Conservation (phyloP, 2,888 invertebrate species). For the Callinectes sapidus region DNA sequence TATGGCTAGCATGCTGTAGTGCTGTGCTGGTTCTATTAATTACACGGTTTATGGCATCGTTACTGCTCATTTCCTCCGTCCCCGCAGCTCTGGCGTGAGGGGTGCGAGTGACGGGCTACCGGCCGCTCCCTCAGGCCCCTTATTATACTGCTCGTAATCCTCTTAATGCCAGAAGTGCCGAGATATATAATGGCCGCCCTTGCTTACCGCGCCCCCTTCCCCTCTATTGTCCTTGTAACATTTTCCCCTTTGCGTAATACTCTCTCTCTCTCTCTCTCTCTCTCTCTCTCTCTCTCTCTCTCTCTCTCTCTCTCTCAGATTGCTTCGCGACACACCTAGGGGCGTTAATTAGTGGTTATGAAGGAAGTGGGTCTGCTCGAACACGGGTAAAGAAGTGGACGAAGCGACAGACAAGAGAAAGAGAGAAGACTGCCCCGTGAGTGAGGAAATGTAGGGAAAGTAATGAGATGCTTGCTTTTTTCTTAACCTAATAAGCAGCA, state of each 20-base stretch:
- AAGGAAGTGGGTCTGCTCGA: neutral
- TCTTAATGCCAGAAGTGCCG: neutral
- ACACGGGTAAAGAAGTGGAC: neutral
- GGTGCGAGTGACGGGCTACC: neutral
- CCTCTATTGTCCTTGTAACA: neutral
- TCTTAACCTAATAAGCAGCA: no score
- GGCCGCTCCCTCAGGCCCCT: neutral
- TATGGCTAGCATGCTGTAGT: neutral
- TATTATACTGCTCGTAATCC: neutral
- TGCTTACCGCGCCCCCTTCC: neutral
- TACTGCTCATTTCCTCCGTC: slow-evolving; percentile 1
- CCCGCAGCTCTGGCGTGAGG: neutral
- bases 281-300: slow-evolving; percentile 32
- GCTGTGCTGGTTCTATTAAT: neutral
- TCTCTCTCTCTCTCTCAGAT: slow-evolving; percentile 21
- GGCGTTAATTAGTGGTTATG: slow-evolving; percentile 30
- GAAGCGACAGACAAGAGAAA: neutral
- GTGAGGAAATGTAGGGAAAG: neutral
- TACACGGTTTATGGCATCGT: neutral
- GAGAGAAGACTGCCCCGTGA: neutral
- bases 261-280: slow-evolving; percentile 36
- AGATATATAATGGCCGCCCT: neutral
- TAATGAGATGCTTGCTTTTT: neutral
- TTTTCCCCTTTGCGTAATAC: neutral
- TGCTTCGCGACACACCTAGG: neutral